Percentiles rank a stretch among this genome's conserved stretches.
These are phyloP conservation scores for Synanthedon tipuliformis DNA, from an alignment of 2,888 invertebrate species.

Conservation along the genomic window DNA sequence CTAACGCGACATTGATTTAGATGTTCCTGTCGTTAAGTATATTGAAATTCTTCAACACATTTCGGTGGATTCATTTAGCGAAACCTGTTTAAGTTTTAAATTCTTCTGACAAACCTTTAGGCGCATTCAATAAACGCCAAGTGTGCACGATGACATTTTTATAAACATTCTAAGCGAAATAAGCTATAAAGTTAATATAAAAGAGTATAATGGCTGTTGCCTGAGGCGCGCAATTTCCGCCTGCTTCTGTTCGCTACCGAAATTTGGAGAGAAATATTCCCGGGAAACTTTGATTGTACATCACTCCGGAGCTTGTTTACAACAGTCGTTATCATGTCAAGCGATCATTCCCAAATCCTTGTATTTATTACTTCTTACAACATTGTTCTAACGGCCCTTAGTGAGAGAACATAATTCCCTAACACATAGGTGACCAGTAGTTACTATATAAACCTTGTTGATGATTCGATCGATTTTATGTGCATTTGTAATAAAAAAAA, in stretches of 20 bases:
- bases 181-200: conserved; percentile 30
- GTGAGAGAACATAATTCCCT: background rate
- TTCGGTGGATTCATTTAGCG: background rate
- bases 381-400: background rate
- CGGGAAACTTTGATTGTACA: conserved; percentile 43
- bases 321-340: conserved; percentile 38
- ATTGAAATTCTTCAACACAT: background rate
- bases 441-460: too few relatives aligned
- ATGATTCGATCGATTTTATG: too few relatives aligned
- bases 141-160: background rate
- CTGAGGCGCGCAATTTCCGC: conserved; percentile 49
- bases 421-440: too few relatives aligned
- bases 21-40: conserved; percentile 2
- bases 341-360: conserved; percentile 23
- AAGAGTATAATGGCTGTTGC: conserved; percentile 36
- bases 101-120: background rate
- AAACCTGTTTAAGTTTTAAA: background rate
- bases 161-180: conserved; percentile 6
- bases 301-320: conserved; percentile 34
- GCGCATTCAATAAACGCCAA: background rate
- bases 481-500: too few relatives aligned
- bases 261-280: conserved; percentile 16
- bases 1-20: conserved; percentile 8
- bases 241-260: conserved; percentile 25
- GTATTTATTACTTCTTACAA: conserved; percentile 17